A percentile compares a stretch with the other conserved stretches of the same genome.
These are phyloP conservation scores for Adelosebastes latens DNA, from an alignment of 2,797 vertebrate species.

Conservation along the genomic window DNA sequence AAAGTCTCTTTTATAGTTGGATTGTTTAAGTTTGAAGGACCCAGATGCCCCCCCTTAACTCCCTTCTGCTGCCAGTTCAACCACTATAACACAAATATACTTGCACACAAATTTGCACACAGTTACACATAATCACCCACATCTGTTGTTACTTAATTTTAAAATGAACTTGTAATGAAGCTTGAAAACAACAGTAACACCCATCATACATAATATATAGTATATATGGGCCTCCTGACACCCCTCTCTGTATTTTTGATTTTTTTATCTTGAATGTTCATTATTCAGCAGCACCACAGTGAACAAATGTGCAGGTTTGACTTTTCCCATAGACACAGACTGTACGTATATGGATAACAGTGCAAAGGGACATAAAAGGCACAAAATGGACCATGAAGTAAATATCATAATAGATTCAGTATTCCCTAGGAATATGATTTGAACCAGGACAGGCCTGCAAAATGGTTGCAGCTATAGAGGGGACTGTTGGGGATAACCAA, in stretches of 20 bases:
- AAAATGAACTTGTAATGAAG: background rate
- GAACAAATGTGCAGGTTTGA: background rate
- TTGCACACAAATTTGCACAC: background rate
- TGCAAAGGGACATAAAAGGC: background rate
- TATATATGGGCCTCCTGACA: no score
- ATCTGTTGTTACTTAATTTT: background rate
- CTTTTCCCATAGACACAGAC: background rate
- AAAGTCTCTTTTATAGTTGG: background rate
- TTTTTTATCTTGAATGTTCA: background rate
- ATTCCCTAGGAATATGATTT: background rate
- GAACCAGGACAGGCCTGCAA: background rate
- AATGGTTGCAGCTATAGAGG: background rate
- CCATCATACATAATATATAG: background rate
- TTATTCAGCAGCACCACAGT: no score
- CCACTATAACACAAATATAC: background rate
- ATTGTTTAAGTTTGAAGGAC: background rate
- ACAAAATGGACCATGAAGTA: background rate
- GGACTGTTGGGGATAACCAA: background rate
- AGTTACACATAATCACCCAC: background rate
- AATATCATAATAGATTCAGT: background rate
- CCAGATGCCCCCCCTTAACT: background rate
- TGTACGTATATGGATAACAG: background rate
- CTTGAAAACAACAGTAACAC: background rate
- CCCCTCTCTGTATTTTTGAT: background rate
- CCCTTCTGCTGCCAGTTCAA: background rate